Evolutionary conservation across 2,113 vertebrate species (phyloP), one percentile per base, ranked within the genome.

Genomic region (Menidia beryllina): DNA sequence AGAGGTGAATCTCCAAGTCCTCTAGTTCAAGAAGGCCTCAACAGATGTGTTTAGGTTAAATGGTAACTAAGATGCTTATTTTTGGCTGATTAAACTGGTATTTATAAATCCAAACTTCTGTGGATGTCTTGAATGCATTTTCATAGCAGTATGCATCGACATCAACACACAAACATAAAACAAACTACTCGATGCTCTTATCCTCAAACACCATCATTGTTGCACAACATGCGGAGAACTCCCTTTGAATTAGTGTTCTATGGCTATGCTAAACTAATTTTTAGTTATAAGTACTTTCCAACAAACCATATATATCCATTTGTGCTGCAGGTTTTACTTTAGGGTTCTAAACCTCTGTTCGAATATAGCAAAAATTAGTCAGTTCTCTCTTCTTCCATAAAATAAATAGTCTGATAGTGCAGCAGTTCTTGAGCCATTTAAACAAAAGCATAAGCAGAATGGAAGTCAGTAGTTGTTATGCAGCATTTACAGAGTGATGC

Each of bases 21-120:
- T 2, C 10, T 36, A 41, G 52, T 69, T 68, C 45, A 79, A 45
- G 41, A 57, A 56, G 17, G 39, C 47, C 54, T 68, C 71, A 53
- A 26, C 75, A 67, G 68, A 50, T n/a, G 10, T 24, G 61, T 48
- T 60, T 58, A 62, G 45, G 57, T 79, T 75, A 12, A 4, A 24
- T 23, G 7, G 34, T 57, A 24, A 3, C 41, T 27, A 1, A 64
- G 4, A 0, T 2, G 48, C 50, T 26, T 51, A 20, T 19, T n/a
- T n/a, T 61, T 15, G 7, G 49, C 27, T 38, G 1, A 24, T 0
- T 21, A 21, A 61, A 54, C 45, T 2, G 39, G 9, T 72, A 48
- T n/a, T 59, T 72, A 74, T 81, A 67, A 79, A 81, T n/a, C 52
- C 7, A 68, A n/a, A 60, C 39, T 6, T 34, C n/a, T 45, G 36